phyloP scores from a whole-genome alignment of 2,113 vertebrate genomes.

The Mugil cephalus region DNA sequence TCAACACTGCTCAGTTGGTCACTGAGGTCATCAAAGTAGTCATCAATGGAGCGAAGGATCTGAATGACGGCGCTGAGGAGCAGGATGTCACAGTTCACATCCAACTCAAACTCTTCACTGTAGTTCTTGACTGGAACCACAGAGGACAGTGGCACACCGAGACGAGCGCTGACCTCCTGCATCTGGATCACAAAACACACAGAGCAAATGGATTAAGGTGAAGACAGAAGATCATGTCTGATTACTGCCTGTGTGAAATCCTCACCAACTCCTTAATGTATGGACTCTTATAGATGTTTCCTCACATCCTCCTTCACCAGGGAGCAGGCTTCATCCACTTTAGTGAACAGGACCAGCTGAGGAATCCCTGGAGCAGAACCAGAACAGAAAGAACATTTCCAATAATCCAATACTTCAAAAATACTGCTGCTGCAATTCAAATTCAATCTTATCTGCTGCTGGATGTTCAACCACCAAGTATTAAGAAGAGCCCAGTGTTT shows the following conservation, averaged over 20 bases:
- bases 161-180: conserved; percentile 19
- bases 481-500: too few species aligned
- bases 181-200: conserved; percentile 29
- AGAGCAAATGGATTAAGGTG: background rate
- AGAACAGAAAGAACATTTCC: background rate
- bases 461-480: too few species aligned
- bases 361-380: conserved; percentile 40
- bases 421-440: too few species aligned
- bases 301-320: conserved; percentile 32
- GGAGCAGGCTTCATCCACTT: background rate
- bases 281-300: conserved; percentile 34
- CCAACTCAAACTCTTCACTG: conserved; percentile 67
- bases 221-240: too few species aligned
- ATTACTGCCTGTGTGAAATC: background rate
- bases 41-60: conserved; percentile 40
- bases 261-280: conserved; percentile 47
- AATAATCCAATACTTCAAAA: background rate
- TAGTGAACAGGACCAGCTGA: conserved; percentile 52
- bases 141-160: conserved; percentile 38
- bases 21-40: conserved; percentile 43
- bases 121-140: conserved; percentile 71
- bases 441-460: too few species aligned
- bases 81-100: conserved; percentile 63
- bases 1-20: background rate
- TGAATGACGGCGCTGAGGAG: conserved; percentile 47